Percentiles rank a stretch among this genome's conserved stretches.
phyloP scores from a whole-genome alignment of 2,888 invertebrate genomes.

The Dastarcus helophoroides region DNA sequence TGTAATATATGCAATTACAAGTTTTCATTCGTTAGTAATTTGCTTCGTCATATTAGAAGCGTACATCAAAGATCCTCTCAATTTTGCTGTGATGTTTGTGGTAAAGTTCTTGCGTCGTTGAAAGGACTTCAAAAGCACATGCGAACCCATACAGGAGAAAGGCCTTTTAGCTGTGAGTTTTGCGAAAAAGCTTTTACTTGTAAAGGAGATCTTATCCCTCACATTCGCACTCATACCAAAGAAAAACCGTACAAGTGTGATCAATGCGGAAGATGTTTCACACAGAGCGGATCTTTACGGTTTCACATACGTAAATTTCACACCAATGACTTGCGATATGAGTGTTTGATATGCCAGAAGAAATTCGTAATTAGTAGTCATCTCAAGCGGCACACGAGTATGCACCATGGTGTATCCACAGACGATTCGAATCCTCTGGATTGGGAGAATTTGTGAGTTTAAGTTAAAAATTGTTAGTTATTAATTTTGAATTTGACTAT shows the following conservation, averaged over 20 bases:
- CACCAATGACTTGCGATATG: conserved; percentile 41
- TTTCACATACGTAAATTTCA: conserved; percentile 40
- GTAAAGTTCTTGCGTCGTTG: conserved; percentile 8
- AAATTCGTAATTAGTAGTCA: conserved; percentile 24
- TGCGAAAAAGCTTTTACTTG: conserved; percentile 24
- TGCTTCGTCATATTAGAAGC: conserved; percentile 1
- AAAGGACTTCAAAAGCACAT: conserved; percentile 9
- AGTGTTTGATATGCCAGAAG: conserved; percentile 33
- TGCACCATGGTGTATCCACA: no score
- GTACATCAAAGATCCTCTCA: conserved; percentile 42
- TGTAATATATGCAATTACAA: conserved; percentile 1
- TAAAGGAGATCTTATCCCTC: conserved; percentile 23
- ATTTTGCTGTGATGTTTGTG: conserved; percentile 26
- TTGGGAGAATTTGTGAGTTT: no score
- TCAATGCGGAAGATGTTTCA: conserved; percentile 40
- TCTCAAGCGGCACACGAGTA: no score
- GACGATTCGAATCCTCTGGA: no score
- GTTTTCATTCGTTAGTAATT: not conserved
- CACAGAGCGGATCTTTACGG: conserved; percentile 41
- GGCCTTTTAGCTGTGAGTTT: conserved; percentile 32
- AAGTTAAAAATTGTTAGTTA: no score
- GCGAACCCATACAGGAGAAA: conserved; percentile 11
- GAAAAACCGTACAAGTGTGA: conserved; percentile 26
- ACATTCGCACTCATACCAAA: conserved; percentile 22
- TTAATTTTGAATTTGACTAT: no score